Percentiles rank a stretch among this genome's conserved stretches.
phyloP scores from a whole-genome alignment of 2,888 invertebrate species.

The Netelia melanura region DNA sequence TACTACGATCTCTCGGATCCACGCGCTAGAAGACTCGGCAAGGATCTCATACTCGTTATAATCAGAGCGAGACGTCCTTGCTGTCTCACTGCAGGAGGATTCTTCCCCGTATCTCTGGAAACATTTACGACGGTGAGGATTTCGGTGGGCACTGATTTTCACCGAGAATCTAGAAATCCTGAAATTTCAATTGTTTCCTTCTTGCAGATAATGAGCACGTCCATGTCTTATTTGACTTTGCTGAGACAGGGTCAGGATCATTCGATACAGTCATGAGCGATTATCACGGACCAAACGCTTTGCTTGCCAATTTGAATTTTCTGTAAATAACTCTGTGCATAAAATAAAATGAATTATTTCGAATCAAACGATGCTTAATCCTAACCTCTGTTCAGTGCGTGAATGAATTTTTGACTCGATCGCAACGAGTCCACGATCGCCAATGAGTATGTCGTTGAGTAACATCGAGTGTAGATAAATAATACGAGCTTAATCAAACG shows the following conservation, averaged over 20 bases:
- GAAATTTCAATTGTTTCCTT: not conserved
- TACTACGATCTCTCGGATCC: conserved; percentile 33
- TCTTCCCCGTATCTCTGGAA: conserved; percentile 70
- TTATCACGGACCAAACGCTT: not conserved
- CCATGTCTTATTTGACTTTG: conserved; percentile 72
- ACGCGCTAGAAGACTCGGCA: conserved; percentile 43
- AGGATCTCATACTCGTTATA: conserved; percentile 68
- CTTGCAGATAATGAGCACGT: conserved; percentile 70
- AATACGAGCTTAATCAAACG: too few species aligned
- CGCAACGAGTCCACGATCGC: not conserved
- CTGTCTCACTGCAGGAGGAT: conserved; percentile 70
- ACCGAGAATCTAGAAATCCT: not conserved
- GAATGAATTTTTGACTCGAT: not conserved
- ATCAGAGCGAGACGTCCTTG: conserved; percentile 67
- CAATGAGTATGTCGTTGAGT: too few species aligned
- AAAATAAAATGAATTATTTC: not conserved
- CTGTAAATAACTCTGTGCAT: not conserved
- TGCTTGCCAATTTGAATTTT: not conserved
- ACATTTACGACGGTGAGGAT: conserved; percentile 66
- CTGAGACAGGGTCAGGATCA: conserved; percentile 53
- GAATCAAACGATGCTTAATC: too few species aligned
- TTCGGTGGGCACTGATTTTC: not conserved
- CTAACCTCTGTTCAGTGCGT: too few species aligned
- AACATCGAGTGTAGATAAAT: too few species aligned
- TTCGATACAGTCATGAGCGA: not conserved